phyloP scores from a whole-genome alignment of 2,113 vertebrate genomes.

The Trichomycterus rosablanca region DNA sequence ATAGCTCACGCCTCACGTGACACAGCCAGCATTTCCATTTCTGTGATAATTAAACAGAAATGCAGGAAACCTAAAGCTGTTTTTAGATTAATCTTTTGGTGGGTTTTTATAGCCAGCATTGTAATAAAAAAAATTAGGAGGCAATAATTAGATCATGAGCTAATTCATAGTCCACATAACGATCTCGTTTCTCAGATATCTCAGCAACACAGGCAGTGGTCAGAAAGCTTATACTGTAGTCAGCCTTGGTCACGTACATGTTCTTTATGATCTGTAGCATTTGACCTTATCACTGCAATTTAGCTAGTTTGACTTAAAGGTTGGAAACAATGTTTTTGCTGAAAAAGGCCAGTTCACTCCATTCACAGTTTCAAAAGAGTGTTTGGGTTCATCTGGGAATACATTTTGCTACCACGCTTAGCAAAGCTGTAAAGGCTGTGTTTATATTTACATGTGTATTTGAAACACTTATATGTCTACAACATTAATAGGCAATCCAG shows the following conservation, averaged over 20 bases:
- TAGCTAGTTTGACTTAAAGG: constrained; percentile 46
- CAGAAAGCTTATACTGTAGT: constrained; percentile 8
- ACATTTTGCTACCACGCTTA: background rate
- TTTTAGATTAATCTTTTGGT: constrained; percentile 2
- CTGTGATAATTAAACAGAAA: constrained; percentile 38
- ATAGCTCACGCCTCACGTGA: constrained; percentile 52
- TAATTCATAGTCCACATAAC: constrained; percentile 48
- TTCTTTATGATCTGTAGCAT: constrained; percentile 43
- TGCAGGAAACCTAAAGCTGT: constrained; percentile 16
- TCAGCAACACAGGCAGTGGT: background rate
- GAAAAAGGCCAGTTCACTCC: constrained; percentile 23
- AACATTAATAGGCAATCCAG: too few species aligned
- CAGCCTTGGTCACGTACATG: constrained; percentile 6
- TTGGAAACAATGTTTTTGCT: constrained; percentile 39
- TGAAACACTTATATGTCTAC: too few species aligned
- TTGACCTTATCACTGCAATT: constrained; percentile 45
- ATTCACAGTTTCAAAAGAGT: constrained; percentile 6
- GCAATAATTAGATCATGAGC: constrained; percentile 50
- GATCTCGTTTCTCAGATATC: constrained; percentile 6
- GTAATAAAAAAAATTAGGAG: constrained; percentile 49
- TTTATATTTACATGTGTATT: too few species aligned
- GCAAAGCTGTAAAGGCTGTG: too few species aligned
- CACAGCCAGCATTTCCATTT: constrained; percentile 41
- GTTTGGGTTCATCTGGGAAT: constrained; percentile 1
- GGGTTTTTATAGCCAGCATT: constrained; percentile 28